These are phyloP conservation scores for Kryptopterus vitreolus DNA, from an alignment of 2,797 vertebrate species.

Conservation along the genomic window DNA sequence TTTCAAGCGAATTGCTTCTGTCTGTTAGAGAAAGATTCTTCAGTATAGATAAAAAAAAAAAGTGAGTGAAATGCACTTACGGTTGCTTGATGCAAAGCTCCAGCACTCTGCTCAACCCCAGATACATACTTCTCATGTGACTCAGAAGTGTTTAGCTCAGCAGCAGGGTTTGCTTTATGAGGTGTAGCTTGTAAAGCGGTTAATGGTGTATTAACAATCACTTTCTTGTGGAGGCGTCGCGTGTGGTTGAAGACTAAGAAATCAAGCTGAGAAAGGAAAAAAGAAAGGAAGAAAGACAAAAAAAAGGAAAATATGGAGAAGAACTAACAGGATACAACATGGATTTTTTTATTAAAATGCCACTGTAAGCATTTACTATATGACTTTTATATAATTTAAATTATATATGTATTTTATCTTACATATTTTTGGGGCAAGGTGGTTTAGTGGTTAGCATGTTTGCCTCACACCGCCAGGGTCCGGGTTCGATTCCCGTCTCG, in stretches of 20 bases:
- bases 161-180: conserved; percentile 73
- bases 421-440: too few relatives aligned
- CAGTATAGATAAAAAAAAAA: conserved; percentile 2
- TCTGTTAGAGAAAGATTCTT: not conserved
- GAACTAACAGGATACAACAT: conserved; percentile 27
- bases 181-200: conserved; percentile 73
- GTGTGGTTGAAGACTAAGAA: conserved; percentile 60
- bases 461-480: too few relatives aligned
- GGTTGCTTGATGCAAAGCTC: conserved; percentile 39
- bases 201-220: conserved; percentile 76
- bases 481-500: too few relatives aligned
- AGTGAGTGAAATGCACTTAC: not conserved
- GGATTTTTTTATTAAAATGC: not conserved
- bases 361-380: not conserved
- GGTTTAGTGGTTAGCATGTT: too few relatives aligned
- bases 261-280: conserved; percentile 39
- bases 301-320: conserved; percentile 48
- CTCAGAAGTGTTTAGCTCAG: conserved; percentile 69
- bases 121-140: conserved; percentile 70
- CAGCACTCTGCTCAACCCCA: conserved; percentile 52
- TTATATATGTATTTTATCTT: too few relatives aligned
- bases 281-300: too few relatives aligned
- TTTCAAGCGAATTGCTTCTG: not conserved
- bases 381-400: too few relatives aligned
- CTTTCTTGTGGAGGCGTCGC: conserved; percentile 73